Conservation (phyloP, 1,140 invertebrate genomes). For the Cataglyphis hispanica region DNA sequence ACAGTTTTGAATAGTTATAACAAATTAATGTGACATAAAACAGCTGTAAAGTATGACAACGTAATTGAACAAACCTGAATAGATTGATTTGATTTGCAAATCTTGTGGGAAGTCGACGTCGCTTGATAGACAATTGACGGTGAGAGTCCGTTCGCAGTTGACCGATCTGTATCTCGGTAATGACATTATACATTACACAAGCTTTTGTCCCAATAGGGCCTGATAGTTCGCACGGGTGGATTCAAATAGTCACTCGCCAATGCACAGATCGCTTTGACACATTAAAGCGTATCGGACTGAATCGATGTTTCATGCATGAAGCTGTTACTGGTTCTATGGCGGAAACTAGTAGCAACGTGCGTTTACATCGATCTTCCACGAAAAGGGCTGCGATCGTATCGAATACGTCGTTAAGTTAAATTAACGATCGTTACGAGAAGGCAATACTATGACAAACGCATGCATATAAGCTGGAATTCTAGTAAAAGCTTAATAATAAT, state of each 20-base stretch:
- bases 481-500: neutral
- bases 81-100: neutral
- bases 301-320: constrained; percentile 59
- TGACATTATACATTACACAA: constrained; percentile 39
- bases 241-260: constrained; percentile 18
- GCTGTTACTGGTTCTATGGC: constrained; percentile 15
- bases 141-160: constrained; percentile 17
- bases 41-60: neutral
- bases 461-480: neutral
- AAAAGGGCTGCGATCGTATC: constrained; percentile 1
- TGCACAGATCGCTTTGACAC: constrained; percentile 52
- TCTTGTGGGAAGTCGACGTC: constrained; percentile 33
- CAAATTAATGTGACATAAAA: neutral
- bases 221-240: constrained; percentile 37
- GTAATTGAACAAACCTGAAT: neutral
- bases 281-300: constrained; percentile 51
- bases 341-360: neutral
- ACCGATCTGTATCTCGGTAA: constrained; percentile 39
- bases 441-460: neutral
- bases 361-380: constrained; percentile 21
- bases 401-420: constrained; percentile 17
- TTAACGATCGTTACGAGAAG: neutral
- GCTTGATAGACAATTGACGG: constrained; percentile 20
- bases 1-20: neutral
- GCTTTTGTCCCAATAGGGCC: constrained; percentile 27